These are phyloP conservation scores for Proterorhinus semilunaris DNA, from an alignment of 2,113 vertebrate species.

Conservation along the genomic window DNA sequence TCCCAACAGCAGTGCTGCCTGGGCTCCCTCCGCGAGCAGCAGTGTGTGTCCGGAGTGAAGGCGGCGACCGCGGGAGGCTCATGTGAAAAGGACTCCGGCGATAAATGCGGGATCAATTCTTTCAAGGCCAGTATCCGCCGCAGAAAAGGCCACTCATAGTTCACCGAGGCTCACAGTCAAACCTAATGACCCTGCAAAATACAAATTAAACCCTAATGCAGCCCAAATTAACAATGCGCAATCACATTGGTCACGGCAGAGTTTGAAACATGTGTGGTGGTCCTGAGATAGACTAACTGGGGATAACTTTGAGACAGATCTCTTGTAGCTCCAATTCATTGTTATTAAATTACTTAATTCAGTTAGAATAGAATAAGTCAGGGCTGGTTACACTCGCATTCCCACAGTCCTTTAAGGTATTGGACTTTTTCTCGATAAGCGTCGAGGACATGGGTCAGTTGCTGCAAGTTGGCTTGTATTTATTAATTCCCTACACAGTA, in stretches of 20 bases:
- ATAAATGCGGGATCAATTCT: conserved; percentile 77
- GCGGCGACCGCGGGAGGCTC: conserved; percentile 80
- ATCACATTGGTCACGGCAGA: conserved; percentile 21
- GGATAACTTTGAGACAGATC: conserved; percentile 11
- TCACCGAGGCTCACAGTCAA: conserved; percentile 28
- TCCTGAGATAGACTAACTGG: conserved; percentile 4
- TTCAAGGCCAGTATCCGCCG: conserved; percentile 81
- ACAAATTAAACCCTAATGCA: conserved; percentile 21
- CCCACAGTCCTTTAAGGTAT: conserved; percentile 15
- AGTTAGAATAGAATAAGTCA: conserved; percentile 42
- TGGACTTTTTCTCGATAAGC: conserved; percentile 8
- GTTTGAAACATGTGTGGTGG: conserved; percentile 22
- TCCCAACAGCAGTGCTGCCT: conserved; percentile 88
- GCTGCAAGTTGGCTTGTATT: neutral
- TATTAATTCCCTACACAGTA: neutral
- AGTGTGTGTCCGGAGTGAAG: conserved; percentile 83
- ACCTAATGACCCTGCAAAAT: conserved; percentile 19
- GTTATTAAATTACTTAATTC: conserved; percentile 55
- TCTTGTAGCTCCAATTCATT: conserved; percentile 24
- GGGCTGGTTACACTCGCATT: conserved; percentile 28
- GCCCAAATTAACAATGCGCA: conserved; percentile 20
- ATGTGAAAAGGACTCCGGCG: conserved; percentile 73
- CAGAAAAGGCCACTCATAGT: conserved; percentile 27
- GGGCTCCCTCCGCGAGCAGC: conserved; percentile 81
- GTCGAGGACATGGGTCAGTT: neutral